A percentile compares a stretch with the other conserved stretches of the same genome.
Conservation (phyloP, 53 echinoderm and acorn worm species). For the Mesocentrotus franciscanus region DNA sequence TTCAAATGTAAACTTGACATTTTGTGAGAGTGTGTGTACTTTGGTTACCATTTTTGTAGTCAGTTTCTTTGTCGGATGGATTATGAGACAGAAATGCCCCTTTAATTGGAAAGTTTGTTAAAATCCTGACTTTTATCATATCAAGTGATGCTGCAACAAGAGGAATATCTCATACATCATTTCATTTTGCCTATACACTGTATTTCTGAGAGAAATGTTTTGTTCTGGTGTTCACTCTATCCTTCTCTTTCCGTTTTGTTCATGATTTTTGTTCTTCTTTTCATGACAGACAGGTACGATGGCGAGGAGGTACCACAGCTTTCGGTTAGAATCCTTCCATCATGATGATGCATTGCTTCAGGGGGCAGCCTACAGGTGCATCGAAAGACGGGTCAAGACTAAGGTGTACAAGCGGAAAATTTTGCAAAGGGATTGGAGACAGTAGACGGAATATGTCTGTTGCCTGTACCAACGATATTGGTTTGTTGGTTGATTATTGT, state of each 20-base stretch:
- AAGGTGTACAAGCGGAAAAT: background rate
- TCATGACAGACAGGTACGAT: slow-evolving; percentile 21
- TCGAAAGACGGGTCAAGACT: background rate
- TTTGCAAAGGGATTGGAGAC: background rate
- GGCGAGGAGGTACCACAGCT: slow-evolving; percentile 56
- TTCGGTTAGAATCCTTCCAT: background rate
- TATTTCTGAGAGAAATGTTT: no score
- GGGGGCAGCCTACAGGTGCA: background rate
- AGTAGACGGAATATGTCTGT: background rate
- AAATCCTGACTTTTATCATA: background rate
- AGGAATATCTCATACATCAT: no score
- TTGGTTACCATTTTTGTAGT: no score
- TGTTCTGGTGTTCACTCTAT: no score
- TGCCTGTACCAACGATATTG: no score
- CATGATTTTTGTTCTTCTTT: no score
- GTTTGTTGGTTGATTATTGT: no score
- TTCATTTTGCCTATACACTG: no score
- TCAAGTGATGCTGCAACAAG: no score
- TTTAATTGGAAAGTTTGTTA: background rate
- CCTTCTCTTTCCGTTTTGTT: background rate
- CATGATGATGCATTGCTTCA: background rate
- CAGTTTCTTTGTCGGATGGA: no score
- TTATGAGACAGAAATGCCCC: background rate
- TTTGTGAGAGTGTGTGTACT: no score
- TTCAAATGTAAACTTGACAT: no score